Base-by-base conservation (phyloP, 1,140 invertebrate species). In the Apis florea region DNA sequence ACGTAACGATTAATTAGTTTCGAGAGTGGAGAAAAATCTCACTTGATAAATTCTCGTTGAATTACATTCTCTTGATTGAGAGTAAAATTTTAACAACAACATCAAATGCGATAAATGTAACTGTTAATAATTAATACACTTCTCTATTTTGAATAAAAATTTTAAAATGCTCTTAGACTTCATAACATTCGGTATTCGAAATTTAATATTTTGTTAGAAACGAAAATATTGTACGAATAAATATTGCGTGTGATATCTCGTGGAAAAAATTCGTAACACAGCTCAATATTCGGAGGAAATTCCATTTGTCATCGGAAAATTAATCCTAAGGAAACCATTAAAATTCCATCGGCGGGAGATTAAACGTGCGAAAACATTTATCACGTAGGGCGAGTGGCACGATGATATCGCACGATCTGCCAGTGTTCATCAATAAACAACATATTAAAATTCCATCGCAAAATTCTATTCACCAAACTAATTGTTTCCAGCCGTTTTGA, bases 361-460 rank as follows among this genome's bases (percentile, higher is more conserved):
- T 71, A 54, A 71, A 71, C 69, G 69, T 71, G 69, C 69, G 69
- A 71, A 71, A 71, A 71, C 69, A 71, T 71, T 71, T 71, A 71
- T 71, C 69, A 71, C 69, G 69, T n/a, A 21, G 49, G 12, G 49
- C 13, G 69, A 54, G 24, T 71, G 69, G 51, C 51, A 54, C 51
- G 69, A 71, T 71, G 69, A 71, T 71, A 71, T 71, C 51, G 69
- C 24, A 40, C 69, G 19, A 71, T 31, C 24, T 71, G 49, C 51
- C 69, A 71, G 51, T 71, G 51, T 54, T 71, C 69, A 31, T 71
- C 69, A 31, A 71, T 71, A 71, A 71, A 71, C 69, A 71, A 71
- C 51, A 51, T 71, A 71, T 71, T 71, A 71, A 71, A 71, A 71
- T 70, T 70, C 68, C 68, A 53, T 70, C 47, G 24, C 17, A 26